These are phyloP conservation scores for Lagopus muta DNA, from an alignment of 2,113 vertebrate species.

Conservation along the genomic window DNA sequence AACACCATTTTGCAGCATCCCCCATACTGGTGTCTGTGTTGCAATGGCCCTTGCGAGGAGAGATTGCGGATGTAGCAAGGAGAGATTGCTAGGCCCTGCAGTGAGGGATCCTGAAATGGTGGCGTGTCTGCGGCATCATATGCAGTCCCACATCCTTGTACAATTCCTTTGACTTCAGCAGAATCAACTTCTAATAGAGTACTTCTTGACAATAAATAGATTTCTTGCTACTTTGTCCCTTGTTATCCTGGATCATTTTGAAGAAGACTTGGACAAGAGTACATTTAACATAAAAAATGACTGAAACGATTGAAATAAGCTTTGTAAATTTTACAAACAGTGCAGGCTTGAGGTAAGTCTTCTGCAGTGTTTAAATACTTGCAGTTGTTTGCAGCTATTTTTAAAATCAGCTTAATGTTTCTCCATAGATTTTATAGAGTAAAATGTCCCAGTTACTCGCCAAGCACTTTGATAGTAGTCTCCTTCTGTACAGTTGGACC, in stretches of 20 bases:
- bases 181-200: not conserved
- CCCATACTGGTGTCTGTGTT: too few relatives aligned
- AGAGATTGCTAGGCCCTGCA: too few relatives aligned
- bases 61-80: too few relatives aligned
- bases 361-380: not conserved
- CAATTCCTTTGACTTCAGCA: not conserved
- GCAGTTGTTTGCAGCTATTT: not conserved
- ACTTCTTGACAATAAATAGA: not conserved
- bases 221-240: not conserved
- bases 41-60: too few relatives aligned
- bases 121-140: not conserved
- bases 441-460: constrained; percentile 29
- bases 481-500: constrained; percentile 50
- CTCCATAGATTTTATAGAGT: constrained; percentile 18
- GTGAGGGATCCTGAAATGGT: too few relatives aligned
- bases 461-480: constrained; percentile 57
- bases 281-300: not conserved
- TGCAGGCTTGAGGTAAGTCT: not conserved
- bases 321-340: constrained; percentile 23
- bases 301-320: not conserved
- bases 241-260: not conserved
- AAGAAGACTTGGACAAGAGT: not conserved
- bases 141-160: not conserved
- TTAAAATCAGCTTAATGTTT: constrained; percentile 38
- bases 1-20: too few relatives aligned